These are phyloP conservation scores for Macrotus californicus DNA, from an alignment of 2,113 vertebrate genomes.

Conservation along the genomic window DNA sequence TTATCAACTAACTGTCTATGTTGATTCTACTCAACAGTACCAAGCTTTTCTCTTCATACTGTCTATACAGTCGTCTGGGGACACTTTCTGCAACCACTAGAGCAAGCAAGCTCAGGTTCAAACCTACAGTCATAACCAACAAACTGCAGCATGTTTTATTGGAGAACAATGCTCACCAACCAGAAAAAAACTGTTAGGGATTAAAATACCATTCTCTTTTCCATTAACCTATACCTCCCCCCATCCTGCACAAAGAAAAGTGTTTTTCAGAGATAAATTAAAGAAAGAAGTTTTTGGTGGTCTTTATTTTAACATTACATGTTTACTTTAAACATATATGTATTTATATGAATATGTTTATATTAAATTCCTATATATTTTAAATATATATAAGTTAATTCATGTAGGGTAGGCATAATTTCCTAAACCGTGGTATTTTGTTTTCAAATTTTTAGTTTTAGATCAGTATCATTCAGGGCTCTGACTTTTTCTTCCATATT, in stretches of 20 bases:
- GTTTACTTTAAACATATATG: background rate
- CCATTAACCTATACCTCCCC: background rate
- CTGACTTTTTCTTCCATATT: constrained; percentile 16
- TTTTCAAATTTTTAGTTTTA: constrained; percentile 19
- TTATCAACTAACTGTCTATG: background rate
- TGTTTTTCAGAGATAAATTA: background rate
- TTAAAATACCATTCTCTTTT: constrained; percentile 34
- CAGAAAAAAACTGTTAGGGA: background rate
- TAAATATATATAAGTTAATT: background rate
- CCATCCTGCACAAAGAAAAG: background rate
- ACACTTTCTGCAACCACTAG: background rate
- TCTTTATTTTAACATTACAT: constrained; percentile 22
- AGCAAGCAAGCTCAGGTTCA: constrained; percentile 15
- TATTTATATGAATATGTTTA: background rate
- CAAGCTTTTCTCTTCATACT: background rate
- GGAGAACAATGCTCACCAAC: background rate
- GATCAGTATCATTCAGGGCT: background rate
- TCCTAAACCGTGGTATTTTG: constrained; percentile 8
- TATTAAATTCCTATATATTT: background rate
- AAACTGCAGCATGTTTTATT: background rate
- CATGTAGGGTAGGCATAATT: background rate
- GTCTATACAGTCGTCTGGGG: background rate
- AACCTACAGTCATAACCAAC: constrained; percentile 8
- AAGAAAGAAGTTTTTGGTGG: background rate
- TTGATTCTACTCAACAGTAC: background rate